Conservation (phyloP, 2,113 vertebrate species). For the Halcyon senegalensis region DNA sequence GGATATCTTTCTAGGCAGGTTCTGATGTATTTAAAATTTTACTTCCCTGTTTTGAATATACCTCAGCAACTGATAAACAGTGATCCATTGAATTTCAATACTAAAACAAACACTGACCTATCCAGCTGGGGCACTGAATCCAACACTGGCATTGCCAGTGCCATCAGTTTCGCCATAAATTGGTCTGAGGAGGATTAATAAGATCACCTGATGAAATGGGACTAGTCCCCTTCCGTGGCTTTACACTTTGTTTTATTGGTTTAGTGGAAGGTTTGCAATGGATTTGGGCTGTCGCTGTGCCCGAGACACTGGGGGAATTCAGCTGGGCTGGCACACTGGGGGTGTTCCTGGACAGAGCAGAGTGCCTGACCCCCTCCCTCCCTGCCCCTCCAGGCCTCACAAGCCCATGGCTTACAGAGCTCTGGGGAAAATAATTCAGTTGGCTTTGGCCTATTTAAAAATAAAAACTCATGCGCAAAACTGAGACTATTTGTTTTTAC, state of each 20-base stretch:
- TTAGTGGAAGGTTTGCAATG: neutral
- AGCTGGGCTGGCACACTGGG: neutral
- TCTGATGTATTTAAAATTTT: neutral
- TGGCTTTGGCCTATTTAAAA: constrained; percentile 24
- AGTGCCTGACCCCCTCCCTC: neutral
- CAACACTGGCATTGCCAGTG: neutral
- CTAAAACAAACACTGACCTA: neutral
- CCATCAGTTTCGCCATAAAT: neutral
- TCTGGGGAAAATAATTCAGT: neutral
- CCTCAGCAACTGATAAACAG: neutral
- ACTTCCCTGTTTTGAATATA: neutral
- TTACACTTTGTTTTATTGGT: neutral
- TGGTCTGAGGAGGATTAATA: neutral
- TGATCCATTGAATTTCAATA: neutral
- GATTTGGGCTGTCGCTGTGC: neutral
- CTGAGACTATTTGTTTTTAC: neutral
- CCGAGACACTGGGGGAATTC: neutral
- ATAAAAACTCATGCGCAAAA: neutral
- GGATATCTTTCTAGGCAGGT: neutral
- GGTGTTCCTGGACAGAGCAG: neutral
- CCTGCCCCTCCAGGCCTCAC: neutral
- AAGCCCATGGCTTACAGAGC: neutral
- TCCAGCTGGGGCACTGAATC: neutral
- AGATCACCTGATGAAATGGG: neutral
- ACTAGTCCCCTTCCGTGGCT: neutral